phyloP scores from a whole-genome alignment of 2,113 vertebrate genomes.

The Hippocampus guttulatus region DNA sequence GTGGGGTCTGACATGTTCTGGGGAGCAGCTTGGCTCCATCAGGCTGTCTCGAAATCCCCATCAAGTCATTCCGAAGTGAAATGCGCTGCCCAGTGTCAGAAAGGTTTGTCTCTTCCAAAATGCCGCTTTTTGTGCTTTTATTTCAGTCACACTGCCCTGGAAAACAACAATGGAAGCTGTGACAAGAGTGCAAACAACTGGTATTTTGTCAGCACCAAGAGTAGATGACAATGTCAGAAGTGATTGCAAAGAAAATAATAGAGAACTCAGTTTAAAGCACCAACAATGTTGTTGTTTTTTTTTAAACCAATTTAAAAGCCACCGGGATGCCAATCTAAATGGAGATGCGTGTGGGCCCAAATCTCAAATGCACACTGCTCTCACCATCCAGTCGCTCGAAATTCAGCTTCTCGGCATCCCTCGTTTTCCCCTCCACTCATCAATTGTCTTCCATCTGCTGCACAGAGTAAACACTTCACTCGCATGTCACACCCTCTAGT shows the following conservation, averaged over 20 bases:
- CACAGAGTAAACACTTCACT: not conserved
- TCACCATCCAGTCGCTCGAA: conserved; percentile 30
- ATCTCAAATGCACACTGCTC: conserved; percentile 12
- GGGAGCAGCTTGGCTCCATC: no score
- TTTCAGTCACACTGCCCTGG: not conserved
- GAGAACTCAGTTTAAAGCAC: conserved; percentile 6
- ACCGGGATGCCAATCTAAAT: conserved; percentile 20
- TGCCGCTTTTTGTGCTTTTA: not conserved
- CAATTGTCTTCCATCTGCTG: not conserved
- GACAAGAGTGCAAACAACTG: not conserved
- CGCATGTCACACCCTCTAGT: not conserved
- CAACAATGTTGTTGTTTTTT: conserved; percentile 7
- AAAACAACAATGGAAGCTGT: not conserved
- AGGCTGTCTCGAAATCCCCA: no score
- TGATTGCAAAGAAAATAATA: conserved; percentile 10
- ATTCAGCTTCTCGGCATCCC: conserved; percentile 26
- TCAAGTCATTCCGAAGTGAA: no score
- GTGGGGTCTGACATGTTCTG: no score
- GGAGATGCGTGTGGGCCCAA: conserved; percentile 19
- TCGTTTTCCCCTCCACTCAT: not conserved
- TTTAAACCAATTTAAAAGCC: conserved; percentile 6
- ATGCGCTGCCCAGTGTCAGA: no score
- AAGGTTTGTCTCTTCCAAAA: no score
- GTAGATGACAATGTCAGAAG: not conserved
- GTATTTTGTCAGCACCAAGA: not conserved